Evolutionary conservation across 2,113 vertebrate species (phyloP), one percentile per base, ranked within the genome.

Genomic region (Thamnophis sirtalis): DNA sequence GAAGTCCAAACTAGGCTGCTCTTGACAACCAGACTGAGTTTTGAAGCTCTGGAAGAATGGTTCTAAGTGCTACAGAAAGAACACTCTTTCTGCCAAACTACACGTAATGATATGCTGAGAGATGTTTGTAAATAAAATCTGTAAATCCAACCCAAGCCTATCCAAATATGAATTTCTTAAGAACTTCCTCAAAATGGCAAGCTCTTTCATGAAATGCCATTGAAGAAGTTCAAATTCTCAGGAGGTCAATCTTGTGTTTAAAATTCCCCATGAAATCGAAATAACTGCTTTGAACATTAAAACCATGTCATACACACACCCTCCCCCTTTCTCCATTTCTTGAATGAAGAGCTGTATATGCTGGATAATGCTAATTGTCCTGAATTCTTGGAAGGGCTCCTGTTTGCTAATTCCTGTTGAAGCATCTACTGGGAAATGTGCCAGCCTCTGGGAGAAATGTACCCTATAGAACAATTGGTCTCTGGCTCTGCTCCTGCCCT

Each of bases 191-290:
- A 55, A 38, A 87, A 55, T 33, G 17, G 28, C 15, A 53, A 9
- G 13, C 94, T 95, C 94, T 95, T 95, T 95, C 55, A 93, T 96
- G 94, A 95, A 96, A 95, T 95, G 91, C 94, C 94, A 95, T 96
- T 95, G 91, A 80, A 95, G 89, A 10, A 0, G 95, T 92, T 94
- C 94, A 95, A 94, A 95, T 91, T 94, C 91, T 95, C 92, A 95
- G 94, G 91, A 95, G 95, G 93, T 96, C 94, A 94, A 92, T 84
- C n/a, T 55, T 85, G 28, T 92, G 10, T 60, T 94, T 94, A 63
- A 94, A 84, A 0, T 0, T 80, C 92, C 89, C 91, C 94, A 88
- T 91, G 87, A 94, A 96, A 89, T 53, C 1, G 43, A 5, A 94
- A 19, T 55, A 89, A 0, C 0, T 48, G 68, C 93, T 93, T 93